Percentiles rank a stretch among this genome's conserved stretches.
phyloP scores from a whole-genome alignment of 2,797 vertebrate species.

The Mus caroli region DNA sequence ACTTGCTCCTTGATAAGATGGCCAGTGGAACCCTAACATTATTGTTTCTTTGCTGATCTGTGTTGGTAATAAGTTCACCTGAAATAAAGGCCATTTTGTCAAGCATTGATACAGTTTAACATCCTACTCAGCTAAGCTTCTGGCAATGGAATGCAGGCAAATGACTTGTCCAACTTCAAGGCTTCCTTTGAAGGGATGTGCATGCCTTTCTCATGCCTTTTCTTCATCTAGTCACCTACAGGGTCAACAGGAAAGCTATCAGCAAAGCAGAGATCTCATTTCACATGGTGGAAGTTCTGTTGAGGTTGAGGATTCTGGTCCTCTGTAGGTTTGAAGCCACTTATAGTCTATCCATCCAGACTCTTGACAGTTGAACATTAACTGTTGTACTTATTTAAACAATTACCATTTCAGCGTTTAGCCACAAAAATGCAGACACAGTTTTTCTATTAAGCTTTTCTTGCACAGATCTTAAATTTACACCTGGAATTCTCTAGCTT shows the following conservation, averaged over 20 bases:
- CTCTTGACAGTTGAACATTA: not conserved
- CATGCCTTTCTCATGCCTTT: not conserved
- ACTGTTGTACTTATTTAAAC: constrained; percentile 11
- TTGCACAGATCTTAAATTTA: constrained; percentile 1
- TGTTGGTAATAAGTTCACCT: not conserved
- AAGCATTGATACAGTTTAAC: not conserved
- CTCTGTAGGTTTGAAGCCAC: not conserved
- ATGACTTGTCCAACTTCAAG: not conserved
- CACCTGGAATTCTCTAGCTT: not conserved
- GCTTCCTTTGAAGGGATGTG: not conserved
- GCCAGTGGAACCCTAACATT: not conserved
- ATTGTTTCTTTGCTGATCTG: not conserved
- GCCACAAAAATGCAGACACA: not conserved
- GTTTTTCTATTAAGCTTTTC: not conserved
- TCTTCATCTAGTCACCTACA: not conserved
- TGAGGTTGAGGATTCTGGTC: not conserved
- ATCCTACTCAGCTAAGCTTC: not conserved
- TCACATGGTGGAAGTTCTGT: not conserved
- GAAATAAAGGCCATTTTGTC: not conserved
- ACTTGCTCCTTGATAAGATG: not conserved
- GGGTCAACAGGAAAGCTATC: not conserved
- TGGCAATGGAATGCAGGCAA: not conserved
- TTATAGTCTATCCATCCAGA: not conserved
- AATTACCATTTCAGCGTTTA: constrained; percentile 5
- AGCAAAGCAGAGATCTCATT: not conserved